Percentiles rank a stretch among this genome's conserved stretches.
These are phyloP conservation scores for Exephanes ischioxanthus DNA, from an alignment of 2,888 invertebrate genomes.

Conservation along the genomic window DNA sequence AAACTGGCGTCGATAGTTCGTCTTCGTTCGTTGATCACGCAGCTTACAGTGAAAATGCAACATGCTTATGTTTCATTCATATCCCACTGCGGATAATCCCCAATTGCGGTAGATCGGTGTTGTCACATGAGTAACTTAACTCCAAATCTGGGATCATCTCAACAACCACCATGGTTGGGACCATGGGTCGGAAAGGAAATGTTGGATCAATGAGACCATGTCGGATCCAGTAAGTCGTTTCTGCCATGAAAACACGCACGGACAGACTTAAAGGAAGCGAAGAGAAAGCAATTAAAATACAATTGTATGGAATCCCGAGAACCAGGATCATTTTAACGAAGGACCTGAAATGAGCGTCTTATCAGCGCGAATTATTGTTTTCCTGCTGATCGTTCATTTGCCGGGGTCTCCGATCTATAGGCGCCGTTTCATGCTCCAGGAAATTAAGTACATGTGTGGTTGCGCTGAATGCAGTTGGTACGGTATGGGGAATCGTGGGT, in stretches of 20 bases:
- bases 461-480: constrained; percentile 63
- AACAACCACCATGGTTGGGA: not conserved
- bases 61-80: not conserved
- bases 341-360: not conserved
- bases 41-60: not conserved
- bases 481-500: constrained; percentile 50
- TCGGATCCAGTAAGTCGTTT: too few species aligned
- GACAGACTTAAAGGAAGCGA: not conserved
- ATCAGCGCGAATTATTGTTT: not conserved
- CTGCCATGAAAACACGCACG: not conserved
- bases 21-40: not conserved
- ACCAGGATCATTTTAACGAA: not conserved
- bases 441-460: constrained; percentile 44
- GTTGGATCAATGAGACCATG: too few species aligned
- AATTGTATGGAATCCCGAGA: not conserved
- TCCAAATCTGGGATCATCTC: not conserved
- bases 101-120: not conserved
- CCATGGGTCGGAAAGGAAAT: not conserved
- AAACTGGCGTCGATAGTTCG: not conserved
- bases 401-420: not conserved
- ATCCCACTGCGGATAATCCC: not conserved
- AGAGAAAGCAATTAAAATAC: not conserved
- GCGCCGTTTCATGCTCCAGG: not conserved
- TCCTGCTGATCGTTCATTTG: not conserved
- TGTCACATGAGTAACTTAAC: not conserved